Base-by-base conservation (phyloP, 2,888 invertebrate species). In the Gymnocheta viridis region DNA sequence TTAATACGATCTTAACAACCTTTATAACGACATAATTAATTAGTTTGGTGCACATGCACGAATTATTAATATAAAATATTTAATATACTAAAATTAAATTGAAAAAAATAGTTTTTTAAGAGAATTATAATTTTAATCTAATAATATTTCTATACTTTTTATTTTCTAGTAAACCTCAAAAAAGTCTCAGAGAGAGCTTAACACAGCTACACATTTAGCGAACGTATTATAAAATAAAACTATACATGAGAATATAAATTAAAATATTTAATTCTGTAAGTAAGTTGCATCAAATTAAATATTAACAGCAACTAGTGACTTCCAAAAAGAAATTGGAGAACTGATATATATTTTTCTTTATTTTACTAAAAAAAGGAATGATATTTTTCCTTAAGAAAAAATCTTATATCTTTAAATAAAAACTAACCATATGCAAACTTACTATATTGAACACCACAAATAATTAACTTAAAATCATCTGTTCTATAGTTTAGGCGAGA, bases 341-440 rank as follows among this genome's bases (percentile, higher is more conserved):
- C n/a, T n/a, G n/a, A n/a, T n/a, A n/a, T n/a, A n/a, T n/a, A n/a
- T n/a, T n/a, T n/a, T n/a, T n/a, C n/a, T n/a, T 73, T 62, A 67
- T 44, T 44, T 44, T 17, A 5, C 2, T n/a, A n/a, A 44, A 2
- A 44, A 9, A n/a, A n/a, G n/a, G 32, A 32, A 5, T 32, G 7
- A 32, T 32, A 44, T 3, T 14, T 44, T 44, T n/a, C n/a, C 2
- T 17, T n/a, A 5, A 32, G 5, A 32, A 5, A 32, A 32, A 32
- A n/a, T n/a, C n/a, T n/a, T n/a, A n/a, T 32, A 32, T 32, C 35
- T 47, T 4, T 51, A 24, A 51, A 10, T 24, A 51, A 24, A 51
- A 51, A 51, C 4, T 44, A 29, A n/a, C n/a, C n/a, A 32, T 47
- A 56, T 69, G 29, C 38, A 80, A 82, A 88, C 87, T 88, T 87